A percentile compares a stretch with the other conserved stretches of the same genome.
Conservation (phyloP, 2,113 vertebrate genomes). For the Heterocephalus glaber region DNA sequence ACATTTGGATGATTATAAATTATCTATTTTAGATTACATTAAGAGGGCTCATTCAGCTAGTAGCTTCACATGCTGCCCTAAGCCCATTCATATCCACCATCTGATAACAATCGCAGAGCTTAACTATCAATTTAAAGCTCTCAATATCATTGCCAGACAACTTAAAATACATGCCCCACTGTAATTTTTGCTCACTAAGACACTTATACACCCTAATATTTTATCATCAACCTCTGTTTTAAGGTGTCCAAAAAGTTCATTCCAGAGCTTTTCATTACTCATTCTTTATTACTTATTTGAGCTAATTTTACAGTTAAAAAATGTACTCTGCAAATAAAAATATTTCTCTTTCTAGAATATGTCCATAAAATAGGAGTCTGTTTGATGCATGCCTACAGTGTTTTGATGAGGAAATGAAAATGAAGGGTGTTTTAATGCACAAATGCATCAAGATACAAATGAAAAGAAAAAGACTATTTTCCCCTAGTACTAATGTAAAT, state of each 20-base stretch:
- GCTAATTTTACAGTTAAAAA: constrained; percentile 1
- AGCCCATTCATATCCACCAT: not conserved
- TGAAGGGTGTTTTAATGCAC: constrained; percentile 16
- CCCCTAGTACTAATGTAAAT: not conserved
- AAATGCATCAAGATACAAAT: not conserved
- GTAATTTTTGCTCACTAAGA: not conserved
- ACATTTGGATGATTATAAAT: not conserved
- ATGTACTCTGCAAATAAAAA: not conserved
- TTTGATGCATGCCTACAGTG: not conserved
- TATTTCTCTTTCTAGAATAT: not conserved
- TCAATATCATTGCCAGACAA: not conserved
- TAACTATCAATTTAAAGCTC: not conserved
- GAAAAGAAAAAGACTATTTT: constrained; percentile 12
- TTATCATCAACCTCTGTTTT: not conserved
- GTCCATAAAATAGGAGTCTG: not conserved
- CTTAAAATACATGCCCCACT: not conserved
- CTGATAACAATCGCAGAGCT: not conserved
- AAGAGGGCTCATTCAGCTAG: not conserved
- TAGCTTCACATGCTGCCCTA: not conserved
- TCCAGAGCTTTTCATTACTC: not conserved
- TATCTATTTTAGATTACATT: not conserved
- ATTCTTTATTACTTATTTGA: not conserved
- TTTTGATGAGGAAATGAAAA: constrained; percentile 54
- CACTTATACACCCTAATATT: not conserved
- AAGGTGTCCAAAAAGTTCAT: not conserved